phyloP scores from a whole-genome alignment of 1,140 invertebrate genomes.

The Sogatella furcifera region DNA sequence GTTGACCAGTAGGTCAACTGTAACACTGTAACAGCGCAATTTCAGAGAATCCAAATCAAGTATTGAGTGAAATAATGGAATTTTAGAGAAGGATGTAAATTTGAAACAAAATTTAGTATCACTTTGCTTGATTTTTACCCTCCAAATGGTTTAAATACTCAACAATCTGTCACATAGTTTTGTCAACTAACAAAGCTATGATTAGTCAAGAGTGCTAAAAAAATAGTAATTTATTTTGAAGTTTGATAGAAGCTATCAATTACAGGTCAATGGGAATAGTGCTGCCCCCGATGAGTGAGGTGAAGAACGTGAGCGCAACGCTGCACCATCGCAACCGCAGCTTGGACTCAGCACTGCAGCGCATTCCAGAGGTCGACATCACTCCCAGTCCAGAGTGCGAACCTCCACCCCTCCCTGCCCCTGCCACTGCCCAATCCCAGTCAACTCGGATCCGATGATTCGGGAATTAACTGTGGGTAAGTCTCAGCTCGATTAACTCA shows the following conservation, averaged over 20 bases:
- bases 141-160: no score
- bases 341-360: conserved; percentile 73
- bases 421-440: conserved; percentile 40
- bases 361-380: conserved; percentile 74
- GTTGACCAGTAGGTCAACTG: no score
- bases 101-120: no score
- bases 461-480: conserved; percentile 65
- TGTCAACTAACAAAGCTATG: no score
- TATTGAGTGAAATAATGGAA: no score
- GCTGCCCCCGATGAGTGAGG: conserved; percentile 56
- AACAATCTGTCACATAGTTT: no score
- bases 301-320: conserved; percentile 41
- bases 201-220: no score
- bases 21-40: no score
- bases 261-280: conserved; percentile 65
- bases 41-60: no score
- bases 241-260: conserved; percentile 6
- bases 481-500: conserved; percentile 26
- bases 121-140: no score
- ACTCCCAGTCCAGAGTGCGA: conserved; percentile 67
- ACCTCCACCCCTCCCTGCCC: conserved; percentile 29
- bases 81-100: no score
- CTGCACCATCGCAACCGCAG: conserved; percentile 79
- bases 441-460: conserved; percentile 75
- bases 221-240: no score